A percentile compares a stretch with the other conserved stretches of the same genome.
These are phyloP conservation scores for Denticeps clupeoides DNA, from an alignment of 2,797 vertebrate species.

Conservation along the genomic window DNA sequence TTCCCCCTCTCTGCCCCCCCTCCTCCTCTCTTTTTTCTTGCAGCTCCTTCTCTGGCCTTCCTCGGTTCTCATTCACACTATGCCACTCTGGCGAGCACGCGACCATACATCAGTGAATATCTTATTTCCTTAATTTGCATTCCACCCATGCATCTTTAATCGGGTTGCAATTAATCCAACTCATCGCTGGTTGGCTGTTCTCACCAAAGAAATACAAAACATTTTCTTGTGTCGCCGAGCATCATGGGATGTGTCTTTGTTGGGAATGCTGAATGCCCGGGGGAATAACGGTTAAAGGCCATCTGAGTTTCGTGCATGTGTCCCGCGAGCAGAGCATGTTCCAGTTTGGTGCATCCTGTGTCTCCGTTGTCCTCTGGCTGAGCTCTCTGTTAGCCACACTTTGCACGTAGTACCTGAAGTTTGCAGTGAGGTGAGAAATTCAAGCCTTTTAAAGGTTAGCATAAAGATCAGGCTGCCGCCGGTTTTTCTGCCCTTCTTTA, in stretches of 20 bases:
- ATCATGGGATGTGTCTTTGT: no score
- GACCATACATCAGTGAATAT: conserved; percentile 74
- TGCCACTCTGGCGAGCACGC: conserved; percentile 71
- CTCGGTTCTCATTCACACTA: conserved; percentile 75
- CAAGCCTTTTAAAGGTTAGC: neutral
- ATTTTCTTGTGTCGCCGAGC: no score
- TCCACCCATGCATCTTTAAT: conserved; percentile 19
- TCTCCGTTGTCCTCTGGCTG: conserved; percentile 52
- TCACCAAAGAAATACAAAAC: no score
- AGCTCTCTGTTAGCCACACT: conserved; percentile 54
- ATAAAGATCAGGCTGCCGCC: neutral
- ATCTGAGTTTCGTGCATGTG: neutral
- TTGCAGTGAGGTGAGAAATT: no score
- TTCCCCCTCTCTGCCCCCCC: conserved; percentile 32
- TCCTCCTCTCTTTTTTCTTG: conserved; percentile 43
- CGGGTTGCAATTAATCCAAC: no score
- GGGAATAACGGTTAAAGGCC: no score
- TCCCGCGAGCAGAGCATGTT: neutral
- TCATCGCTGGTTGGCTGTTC: no score
- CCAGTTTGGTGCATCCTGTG: conserved; percentile 33
- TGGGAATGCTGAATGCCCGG: no score
- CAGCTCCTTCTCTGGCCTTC: conserved; percentile 71
- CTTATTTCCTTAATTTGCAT: conserved; percentile 45
- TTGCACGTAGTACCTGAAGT: no score
- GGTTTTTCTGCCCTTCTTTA: no score